phyloP scores from a whole-genome alignment of 2,113 vertebrate species.

The Diglossa brunneiventris region DNA sequence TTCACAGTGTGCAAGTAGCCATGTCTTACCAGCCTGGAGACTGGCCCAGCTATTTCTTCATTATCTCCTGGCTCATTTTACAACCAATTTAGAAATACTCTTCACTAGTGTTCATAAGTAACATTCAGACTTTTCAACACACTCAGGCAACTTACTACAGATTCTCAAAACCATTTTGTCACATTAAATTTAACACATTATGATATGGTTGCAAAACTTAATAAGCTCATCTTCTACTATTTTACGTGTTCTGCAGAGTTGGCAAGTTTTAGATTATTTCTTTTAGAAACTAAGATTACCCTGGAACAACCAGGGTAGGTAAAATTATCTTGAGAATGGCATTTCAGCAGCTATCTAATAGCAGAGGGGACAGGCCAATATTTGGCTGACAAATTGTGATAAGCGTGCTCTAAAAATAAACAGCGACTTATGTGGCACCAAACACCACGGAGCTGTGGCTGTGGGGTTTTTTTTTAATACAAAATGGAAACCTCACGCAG shows the following conservation, averaged over 20 bases:
- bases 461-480: neutral
- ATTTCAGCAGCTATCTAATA: slow-evolving; percentile 21
- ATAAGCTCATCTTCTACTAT: rapidly evolving
- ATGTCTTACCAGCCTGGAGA: neutral
- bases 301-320: neutral
- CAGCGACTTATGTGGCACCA: neutral
- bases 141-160: neutral
- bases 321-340: neutral
- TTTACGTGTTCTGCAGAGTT: neutral
- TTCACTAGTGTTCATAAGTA: neutral
- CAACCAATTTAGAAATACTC: neutral
- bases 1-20: neutral
- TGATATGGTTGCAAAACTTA: neutral
- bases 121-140: neutral
- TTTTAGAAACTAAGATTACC: neutral
- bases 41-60: neutral
- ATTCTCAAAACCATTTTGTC: neutral
- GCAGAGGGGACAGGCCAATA: neutral
- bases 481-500: neutral
- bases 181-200: neutral
- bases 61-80: neutral
- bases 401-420: slow-evolving; percentile 40
- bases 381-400: slow-evolving; percentile 19
- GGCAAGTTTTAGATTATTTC: neutral
- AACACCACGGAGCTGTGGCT: neutral